phyloP scores from a whole-genome alignment of 1,140 invertebrate species.

The Eueides isabella region DNA sequence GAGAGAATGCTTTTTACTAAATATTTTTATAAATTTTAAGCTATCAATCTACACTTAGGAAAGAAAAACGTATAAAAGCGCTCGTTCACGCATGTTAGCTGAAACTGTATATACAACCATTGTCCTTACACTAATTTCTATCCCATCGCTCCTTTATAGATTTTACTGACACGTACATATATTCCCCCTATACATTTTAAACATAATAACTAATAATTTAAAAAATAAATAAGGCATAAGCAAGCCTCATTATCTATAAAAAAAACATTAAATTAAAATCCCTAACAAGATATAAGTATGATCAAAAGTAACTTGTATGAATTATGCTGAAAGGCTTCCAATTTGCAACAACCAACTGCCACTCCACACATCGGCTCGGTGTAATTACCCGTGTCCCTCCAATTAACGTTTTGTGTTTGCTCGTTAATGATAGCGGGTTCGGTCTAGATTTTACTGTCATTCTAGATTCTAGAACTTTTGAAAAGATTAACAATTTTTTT shows the following conservation, averaged over 20 bases:
- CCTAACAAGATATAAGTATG: constrained; percentile 33
- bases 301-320: constrained; percentile 11
- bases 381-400: constrained; percentile 63
- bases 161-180: background rate
- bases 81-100: too few relatives aligned
- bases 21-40: too few relatives aligned
- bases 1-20: too few relatives aligned
- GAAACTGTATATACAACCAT: too few relatives aligned
- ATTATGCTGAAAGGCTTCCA: constrained; percentile 34
- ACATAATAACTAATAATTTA: constrained; percentile 1
- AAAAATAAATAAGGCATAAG: background rate
- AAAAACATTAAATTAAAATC: constrained; percentile 17
- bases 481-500: background rate
- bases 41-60: too few relatives aligned
- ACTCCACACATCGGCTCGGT: constrained; percentile 56
- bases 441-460: background rate
- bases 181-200: background rate
- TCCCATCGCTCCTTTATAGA: too few relatives aligned
- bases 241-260: background rate
- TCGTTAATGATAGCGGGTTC: background rate
- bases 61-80: too few relatives aligned
- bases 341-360: constrained; percentile 36
- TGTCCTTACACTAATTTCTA: too few relatives aligned
- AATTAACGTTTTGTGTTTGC: constrained; percentile 46
- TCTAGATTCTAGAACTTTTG: background rate